These are phyloP conservation scores for Catalaphyllia jardinei DNA, from an alignment of 64 coral and sea anemone species.

Conservation along the genomic window DNA sequence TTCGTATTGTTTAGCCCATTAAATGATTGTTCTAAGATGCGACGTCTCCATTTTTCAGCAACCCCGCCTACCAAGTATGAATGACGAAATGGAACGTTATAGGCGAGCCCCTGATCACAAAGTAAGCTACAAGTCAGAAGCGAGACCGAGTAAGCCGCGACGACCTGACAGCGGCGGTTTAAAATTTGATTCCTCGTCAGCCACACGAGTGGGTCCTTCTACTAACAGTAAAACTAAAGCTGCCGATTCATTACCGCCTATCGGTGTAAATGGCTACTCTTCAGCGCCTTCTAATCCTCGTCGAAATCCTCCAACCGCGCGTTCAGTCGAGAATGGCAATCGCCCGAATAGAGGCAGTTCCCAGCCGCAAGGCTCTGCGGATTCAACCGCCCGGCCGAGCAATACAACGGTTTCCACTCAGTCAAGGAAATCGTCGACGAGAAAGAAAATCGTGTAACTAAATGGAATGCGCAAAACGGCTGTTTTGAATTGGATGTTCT, in stretches of 20 bases:
- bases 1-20: too few species aligned
- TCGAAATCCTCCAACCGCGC: background rate
- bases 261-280: background rate
- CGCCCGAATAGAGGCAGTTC: background rate
- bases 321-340: background rate
- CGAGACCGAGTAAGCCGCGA: background rate
- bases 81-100: background rate
- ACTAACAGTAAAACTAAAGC: background rate
- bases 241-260: background rate
- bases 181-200: background rate
- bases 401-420: background rate
- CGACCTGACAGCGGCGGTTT: background rate
- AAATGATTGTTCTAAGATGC: too few species aligned
- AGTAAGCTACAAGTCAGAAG: background rate
- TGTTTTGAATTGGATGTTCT: background rate
- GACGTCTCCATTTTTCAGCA: background rate
- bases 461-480: background rate
- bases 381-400: background rate
- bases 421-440: background rate
- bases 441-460: slow-evolving; percentile 24
- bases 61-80: background rate
- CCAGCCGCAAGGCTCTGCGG: background rate
- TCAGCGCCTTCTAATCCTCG: background rate
- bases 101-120: background rate
- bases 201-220: background rate